Percentiles rank a stretch among this genome's conserved stretches.
phyloP scores from a whole-genome alignment of 2,797 vertebrate species.

The Eupleurogrammus muticus region DNA sequence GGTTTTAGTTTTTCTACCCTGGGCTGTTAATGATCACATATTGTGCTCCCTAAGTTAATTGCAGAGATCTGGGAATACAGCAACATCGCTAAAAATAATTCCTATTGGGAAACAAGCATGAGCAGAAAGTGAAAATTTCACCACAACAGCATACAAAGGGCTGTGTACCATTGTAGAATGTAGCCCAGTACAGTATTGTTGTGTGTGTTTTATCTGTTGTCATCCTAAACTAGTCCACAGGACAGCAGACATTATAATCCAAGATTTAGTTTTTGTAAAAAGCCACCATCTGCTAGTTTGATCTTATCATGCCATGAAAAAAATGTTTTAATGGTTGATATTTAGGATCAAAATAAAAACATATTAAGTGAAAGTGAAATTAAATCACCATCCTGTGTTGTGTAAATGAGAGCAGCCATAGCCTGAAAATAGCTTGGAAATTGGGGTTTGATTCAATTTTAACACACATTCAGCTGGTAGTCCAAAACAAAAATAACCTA shows the following conservation, averaged over 20 bases:
- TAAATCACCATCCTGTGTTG: slow-evolving; percentile 9
- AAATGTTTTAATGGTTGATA: slow-evolving; percentile 38
- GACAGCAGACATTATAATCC: slow-evolving; percentile 57
- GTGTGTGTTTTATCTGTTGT: slow-evolving; percentile 17
- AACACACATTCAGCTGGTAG: background rate
- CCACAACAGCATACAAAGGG: background rate
- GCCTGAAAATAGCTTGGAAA: background rate
- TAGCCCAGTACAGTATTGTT: slow-evolving; percentile 5
- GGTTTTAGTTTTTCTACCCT: background rate
- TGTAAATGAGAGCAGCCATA: slow-evolving; percentile 9
- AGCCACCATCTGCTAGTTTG: slow-evolving; percentile 59
- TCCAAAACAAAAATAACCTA: background rate
- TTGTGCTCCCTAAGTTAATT: background rate
- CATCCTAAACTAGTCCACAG: slow-evolving; percentile 27
- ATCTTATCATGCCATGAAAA: slow-evolving; percentile 23
- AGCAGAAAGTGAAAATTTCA: background rate
- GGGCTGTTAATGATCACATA: background rate
- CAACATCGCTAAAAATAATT: background rate
- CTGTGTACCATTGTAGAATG: slow-evolving; percentile 25
- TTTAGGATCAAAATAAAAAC: slow-evolving; percentile 26
- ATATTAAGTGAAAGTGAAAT: slow-evolving; percentile 1
- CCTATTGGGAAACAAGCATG: background rate
- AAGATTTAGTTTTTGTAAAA: slow-evolving; percentile 46
- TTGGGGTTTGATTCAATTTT: slow-evolving; percentile 16
- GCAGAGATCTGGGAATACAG: background rate